Evolutionary conservation across 2,797 vertebrate species (phyloP).

Genomic region (Euphonia xanthogaster): DNA sequence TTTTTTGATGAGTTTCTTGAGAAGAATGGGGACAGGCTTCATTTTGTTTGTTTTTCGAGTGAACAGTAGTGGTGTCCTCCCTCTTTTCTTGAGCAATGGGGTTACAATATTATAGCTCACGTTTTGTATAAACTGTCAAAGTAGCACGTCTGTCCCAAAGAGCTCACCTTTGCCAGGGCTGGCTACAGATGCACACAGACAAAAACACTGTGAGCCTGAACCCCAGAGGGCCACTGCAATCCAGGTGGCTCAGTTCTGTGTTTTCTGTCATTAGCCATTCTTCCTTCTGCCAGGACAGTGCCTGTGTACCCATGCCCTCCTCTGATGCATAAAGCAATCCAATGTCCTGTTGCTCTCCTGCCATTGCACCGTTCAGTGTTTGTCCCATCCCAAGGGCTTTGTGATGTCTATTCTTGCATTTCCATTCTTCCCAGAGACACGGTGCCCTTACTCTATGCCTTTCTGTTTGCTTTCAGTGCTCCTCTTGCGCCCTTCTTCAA

Average conservation of each 20-base stretch:
- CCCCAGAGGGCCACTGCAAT: fast-evolving
- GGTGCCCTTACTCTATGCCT: not conserved
- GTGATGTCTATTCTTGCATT: not conserved
- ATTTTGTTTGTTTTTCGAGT: not conserved
- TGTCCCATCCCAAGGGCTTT: not conserved
- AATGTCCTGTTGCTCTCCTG: not conserved
- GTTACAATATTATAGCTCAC: not conserved
- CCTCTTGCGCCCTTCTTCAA: not conserved
- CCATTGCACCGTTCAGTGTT: not conserved
- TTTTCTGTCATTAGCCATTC: not conserved
- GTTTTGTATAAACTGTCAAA: not conserved
- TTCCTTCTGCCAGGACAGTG: not conserved
- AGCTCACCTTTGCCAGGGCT: not conserved
- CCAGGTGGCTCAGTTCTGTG: fast-evolving
- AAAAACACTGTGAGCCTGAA: not conserved
- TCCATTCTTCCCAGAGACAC: not conserved
- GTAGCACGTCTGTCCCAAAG: not conserved
- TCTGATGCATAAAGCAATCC: not conserved
- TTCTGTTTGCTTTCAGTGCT: not conserved
- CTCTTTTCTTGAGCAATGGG: not conserved
- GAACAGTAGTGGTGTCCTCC: not conserved
- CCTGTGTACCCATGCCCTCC: not conserved
- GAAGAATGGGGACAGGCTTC: not conserved
- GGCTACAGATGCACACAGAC: not conserved
- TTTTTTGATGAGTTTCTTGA: not conserved